Conservation (phyloP, 2,113 vertebrate species). For the Electrona antarctica region DNA sequence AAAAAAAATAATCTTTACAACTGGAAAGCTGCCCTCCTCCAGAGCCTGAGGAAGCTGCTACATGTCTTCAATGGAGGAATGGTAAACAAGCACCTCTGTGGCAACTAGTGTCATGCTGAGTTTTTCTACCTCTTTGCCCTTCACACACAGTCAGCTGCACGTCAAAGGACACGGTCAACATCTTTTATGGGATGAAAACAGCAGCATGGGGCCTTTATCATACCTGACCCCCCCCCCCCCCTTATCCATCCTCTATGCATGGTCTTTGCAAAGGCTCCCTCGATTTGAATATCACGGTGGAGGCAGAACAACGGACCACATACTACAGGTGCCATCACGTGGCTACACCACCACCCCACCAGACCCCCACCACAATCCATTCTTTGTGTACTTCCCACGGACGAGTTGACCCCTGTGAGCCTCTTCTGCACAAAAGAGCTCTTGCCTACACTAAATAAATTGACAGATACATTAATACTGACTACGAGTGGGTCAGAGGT, state of each 20-base stretch:
- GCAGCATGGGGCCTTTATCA: conserved; percentile 3
- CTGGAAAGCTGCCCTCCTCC: conserved; percentile 11
- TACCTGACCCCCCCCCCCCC: no score
- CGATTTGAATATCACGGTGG: conserved; percentile 66
- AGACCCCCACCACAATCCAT: not conserved
- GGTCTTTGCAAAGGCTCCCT: conserved; percentile 22
- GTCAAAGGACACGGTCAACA: conserved; percentile 1
- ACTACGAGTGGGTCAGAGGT: conserved; percentile 37
- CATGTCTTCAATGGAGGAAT: no score
- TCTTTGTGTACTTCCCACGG: conserved; percentile 20
- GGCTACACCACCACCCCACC: not conserved
- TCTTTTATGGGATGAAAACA: conserved; percentile 7
- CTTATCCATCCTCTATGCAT: no score
- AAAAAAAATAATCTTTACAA: no score
- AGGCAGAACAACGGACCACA: conserved; percentile 34
- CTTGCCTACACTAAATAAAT: conserved; percentile 43
- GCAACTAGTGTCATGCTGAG: no score
- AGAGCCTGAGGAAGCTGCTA: no score
- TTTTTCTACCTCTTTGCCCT: no score
- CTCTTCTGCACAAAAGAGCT: conserved; percentile 38
- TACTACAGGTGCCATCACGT: conserved; percentile 1
- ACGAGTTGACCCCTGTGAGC: conserved; percentile 23
- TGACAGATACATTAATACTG: conserved; percentile 44
- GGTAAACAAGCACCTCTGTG: no score
- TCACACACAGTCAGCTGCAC: no score